Base-by-base conservation (phyloP, 2,888 invertebrate genomes). In the Eudasyphora cyanicolor region DNA sequence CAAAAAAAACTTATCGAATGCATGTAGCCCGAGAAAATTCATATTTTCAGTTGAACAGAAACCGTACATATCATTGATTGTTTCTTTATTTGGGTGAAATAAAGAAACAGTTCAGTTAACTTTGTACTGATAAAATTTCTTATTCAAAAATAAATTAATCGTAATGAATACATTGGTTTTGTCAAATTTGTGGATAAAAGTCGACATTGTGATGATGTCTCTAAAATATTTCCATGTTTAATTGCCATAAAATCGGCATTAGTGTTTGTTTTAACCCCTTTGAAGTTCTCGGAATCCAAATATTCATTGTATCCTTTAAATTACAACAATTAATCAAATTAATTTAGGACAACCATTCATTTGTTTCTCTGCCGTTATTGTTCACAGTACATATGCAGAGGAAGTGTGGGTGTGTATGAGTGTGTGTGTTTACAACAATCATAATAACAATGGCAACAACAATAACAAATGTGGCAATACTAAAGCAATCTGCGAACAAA, bases 401-500 rank as follows among this genome's bases (percentile, higher is more conserved):
- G 29, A n/a, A 54, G 17, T n/a, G 19, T 17, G 17, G 3, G 14
- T 17, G 49, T 49, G 19, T 21, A 6, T 54, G 14, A n/a, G 5
- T 42, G 27, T 67, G 51, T 57, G 12, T 38, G 21, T n/a, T 64
- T 64, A 35, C 19, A 42, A 38, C 21, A 24, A 57, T 76, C 42
- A 17, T 67, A 35, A 10, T 38, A 67, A 67, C 67, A 67, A 67
- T 67, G 67, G 19, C 62, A 62, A 62, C 19, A 19, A 19, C 29
- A 14, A 29, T 19, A 17, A n/a, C n/a, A n/a, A n/a, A n/a, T n/a
- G n/a, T n/a, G 45, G 2, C 54, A 54, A 8, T 3, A 21, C 24
- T 21, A 64, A 10, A 73, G 64, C 73, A 79, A 73, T 79, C 73
- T 64, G 64, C 35, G 35, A 73, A 73, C 73, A 79, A 64, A 64